Evolutionary conservation across 2,113 vertebrate species (phyloP), one percentile per base, ranked within the genome.

Genomic region (Engraulis encrasicolus): DNA sequence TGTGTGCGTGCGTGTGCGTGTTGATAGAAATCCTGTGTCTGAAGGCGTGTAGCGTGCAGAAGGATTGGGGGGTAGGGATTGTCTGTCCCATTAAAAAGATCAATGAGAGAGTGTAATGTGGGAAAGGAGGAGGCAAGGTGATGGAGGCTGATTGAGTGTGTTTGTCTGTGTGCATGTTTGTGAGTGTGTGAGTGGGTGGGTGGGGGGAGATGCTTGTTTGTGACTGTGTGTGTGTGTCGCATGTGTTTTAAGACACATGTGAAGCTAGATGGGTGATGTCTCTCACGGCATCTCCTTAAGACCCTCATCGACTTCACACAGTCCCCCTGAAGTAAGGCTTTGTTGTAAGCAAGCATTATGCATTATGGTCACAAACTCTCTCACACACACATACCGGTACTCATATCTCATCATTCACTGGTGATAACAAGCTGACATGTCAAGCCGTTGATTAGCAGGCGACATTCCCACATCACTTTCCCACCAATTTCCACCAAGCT

Each of bases 81-180:
- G 38, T 79, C 49, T 79, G 50, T 45, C 18, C 37, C 66, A 37
- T 81, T 52, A 48, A 74, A n/a, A 50, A 34, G 17, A 74, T 37
- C 48, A 37, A 20, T n/a, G 79, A 20, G 71, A 19, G 78, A 27
- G 27, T 23, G 15, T 78, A 80, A 85, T 31, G 81, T 85, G 81
- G 79, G 86, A 85, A 83, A 78, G 38, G 52, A 7, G 49, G 18
- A 36, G 11, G 20, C 48, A 48, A 79, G 40, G 54, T n/a, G 50
- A 37, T 34, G 31, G 66, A 74, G 11, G 37, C 1, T 36, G 17
- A 20, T 20, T 18, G 18, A 6, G 6, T 54, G 36, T 19, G 9
- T 19, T 15, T 37, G 6, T 54, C 50, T 6, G 52, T 17, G 49
- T 15, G 58, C 71, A 37, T 38, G 19, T 27, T 37, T 54, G n/a